Base-by-base conservation (phyloP, 2,888 invertebrate genomes). In the Odiellus spinosus region DNA sequence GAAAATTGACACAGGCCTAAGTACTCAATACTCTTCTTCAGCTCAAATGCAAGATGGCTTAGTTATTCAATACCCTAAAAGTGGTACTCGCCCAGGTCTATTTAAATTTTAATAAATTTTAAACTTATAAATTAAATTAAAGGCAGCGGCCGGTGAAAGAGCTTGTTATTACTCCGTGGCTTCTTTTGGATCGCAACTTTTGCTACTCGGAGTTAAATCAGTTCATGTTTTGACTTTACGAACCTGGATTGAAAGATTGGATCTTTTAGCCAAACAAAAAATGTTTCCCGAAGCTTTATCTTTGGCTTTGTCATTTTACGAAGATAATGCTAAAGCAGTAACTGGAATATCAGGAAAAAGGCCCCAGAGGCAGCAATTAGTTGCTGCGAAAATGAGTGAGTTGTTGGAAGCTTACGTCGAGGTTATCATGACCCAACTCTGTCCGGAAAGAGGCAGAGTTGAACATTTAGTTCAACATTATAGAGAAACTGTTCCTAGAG, bases 131-230 rank as follows among this genome's bases (percentile, higher is more conserved):
- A 42, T 3, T 19, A 12, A 42, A 36, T 59, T 58, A 2, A 53
- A 73, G 73, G 80, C 80, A 1, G 66, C 76, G 51, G 80, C 80
- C 45, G 82, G 77, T 8, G 80, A 80, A 64, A 69, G 76, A 53
- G 81, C 82, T 1, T 82, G 81, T 61, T 82, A 80, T 61, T 79
- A 80, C 61, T 79, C 80, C 47, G 70, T 81, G 42, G 71, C 76
- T 34, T 75, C 74, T 56, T 74, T 75, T 59, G 76, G 76, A 39
- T 76, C 76, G 49, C 81, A 82, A 62, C 65, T 82, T 47, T 66
- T 82, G 44, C 60, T 82, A 42, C 67, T 82, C 43, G 85, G 86
- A 3, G 78, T 71, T 3, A 72, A 72, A 55, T 70, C 71, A 50
- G 80, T 56, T 73, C 83, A 51, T 59, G 64, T 67, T 56, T 68